These are phyloP conservation scores for Phymastichus coffea DNA, from an alignment of 1,140 invertebrate genomes.

Conservation along the genomic window DNA sequence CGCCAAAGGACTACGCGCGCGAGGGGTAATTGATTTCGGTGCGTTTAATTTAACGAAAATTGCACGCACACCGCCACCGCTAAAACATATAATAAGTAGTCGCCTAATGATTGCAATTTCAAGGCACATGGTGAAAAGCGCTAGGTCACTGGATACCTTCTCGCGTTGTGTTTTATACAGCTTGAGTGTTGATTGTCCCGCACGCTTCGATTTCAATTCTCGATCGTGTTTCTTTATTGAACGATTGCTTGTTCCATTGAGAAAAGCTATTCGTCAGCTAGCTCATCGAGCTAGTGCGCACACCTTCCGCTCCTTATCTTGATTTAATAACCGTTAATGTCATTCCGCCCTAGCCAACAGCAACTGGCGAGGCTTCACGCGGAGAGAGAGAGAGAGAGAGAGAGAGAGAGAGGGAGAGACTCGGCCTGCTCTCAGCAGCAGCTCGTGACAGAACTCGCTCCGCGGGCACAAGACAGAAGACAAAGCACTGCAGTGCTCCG, in stretches of 20 bases:
- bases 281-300: slow-evolving; percentile 27
- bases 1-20: no score
- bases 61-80: slow-evolving; percentile 33
- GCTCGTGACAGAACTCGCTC: slow-evolving; percentile 25
- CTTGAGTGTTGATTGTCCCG: no score
- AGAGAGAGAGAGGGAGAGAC: no score
- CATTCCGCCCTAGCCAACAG: slow-evolving; percentile 29
- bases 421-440: slow-evolving; percentile 24
- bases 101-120: slow-evolving; percentile 54
- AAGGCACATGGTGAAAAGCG: slow-evolving; percentile 42
- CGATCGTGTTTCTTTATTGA: no score
- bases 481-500: no score
- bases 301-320: slow-evolving; percentile 31
- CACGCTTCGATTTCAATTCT: no score
- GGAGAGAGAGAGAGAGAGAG: no score
- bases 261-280: slow-evolving; percentile 18
- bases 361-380: slow-evolving; percentile 3
- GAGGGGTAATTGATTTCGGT: slow-evolving; percentile 54
- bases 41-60: slow-evolving; percentile 55
- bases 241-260: no score
- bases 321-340: slow-evolving; percentile 48
- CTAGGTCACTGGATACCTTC: slow-evolving; percentile 38
- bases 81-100: slow-evolving; percentile 50
- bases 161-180: no score
- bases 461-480: background rate